Base-by-base conservation (phyloP, 2,888 invertebrate species). In the Habrosyne pyritoides region DNA sequence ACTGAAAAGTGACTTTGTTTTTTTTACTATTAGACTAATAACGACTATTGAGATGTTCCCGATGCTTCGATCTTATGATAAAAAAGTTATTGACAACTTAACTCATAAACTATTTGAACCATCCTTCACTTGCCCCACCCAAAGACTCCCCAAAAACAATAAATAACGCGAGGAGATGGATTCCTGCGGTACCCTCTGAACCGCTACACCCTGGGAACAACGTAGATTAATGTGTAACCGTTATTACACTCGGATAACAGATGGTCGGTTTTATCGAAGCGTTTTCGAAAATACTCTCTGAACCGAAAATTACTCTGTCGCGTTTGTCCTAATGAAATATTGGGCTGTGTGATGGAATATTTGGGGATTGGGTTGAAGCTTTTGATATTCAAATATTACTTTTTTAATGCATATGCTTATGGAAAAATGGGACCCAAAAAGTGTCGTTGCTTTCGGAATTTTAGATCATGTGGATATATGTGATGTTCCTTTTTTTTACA, bases 201-300 rank as follows among this genome's bases (percentile, higher is more conserved):
- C 42, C 26, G 18, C 14, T 18, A 8, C 21, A 21, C 51, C n/a
- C 24, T 33, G 42, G 36, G 36, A 48, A 24, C 49, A 59, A 61
- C 57, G 36, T 57, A 66, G 62, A 69, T 72, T 66, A 60, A 61
- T 63, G 61, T 42, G 53, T 46, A 21, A 21, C 28, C 21, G 53
- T 62, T 64, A 69, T 69, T 63, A 57, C 50, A 26, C 54, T 50
- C 24, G 50, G 14, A 42, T 54, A 33, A 54, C 33, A 22, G n/a
- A 54, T 54, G 50, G 26, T 28, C 12, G 28, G 28, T 28, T 28
- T 28, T 50, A 50, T 28, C 50, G 14, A 14, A 26, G 28, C 21
- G 18, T 22, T 50, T 18, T 50, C 28, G 28, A 18, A 2, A 18
- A 8, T 42, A 42, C 42, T 42, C 42, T 42, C 42, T 42, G 42